Evolutionary conservation across 2,113 vertebrate species (phyloP), one percentile per base, ranked within the genome.

Genomic region (Acrocephalus arundinaceus): DNA sequence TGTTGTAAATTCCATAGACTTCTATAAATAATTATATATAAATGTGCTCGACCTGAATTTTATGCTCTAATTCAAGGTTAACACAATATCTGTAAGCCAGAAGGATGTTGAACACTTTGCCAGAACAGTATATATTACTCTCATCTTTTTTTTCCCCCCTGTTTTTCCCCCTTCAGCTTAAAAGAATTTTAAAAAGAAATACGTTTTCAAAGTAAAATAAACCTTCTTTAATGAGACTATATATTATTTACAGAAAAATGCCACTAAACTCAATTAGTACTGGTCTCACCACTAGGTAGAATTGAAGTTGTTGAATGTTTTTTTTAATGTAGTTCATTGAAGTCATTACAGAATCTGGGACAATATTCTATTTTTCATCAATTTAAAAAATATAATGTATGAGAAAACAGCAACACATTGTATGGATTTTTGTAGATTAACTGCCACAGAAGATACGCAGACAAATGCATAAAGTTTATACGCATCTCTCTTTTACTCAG

Each of bases 181-280:
- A 84, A 94, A 86, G 16, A 85, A 85, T 88, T 95, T 93, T 39
- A 46, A 91, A 85, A 94, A 88, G 39, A 94, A 95, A 86, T 59
- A 46, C 55, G 27, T 61, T 55, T 91, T 94, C 77, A 76, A 95
- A 89, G 41, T 25, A 76, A 96, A 97, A 75, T 48, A 86, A 96
- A 59, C 43, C 21, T 54, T 62, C 14, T 87, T 91, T 92, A 97
- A 92, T 93, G 85, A 97, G 79, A 95, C 74, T 71, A 85, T 88
- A 67, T 75, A 94, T 90, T 95, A 97, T 94, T 89, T 88, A 82
- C 72, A 70, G 70, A 63, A 67, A 94, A 96, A 75, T 76, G 82
- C 78, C 81, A 83, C 94, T 82, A 90, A 97, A 75, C 70, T 87
- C 84, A 90, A 78, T 94, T 89, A 96, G 61, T 73, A 63, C 52